Conservation (phyloP, 2,797 vertebrate species). For the Columba guinea region DNA sequence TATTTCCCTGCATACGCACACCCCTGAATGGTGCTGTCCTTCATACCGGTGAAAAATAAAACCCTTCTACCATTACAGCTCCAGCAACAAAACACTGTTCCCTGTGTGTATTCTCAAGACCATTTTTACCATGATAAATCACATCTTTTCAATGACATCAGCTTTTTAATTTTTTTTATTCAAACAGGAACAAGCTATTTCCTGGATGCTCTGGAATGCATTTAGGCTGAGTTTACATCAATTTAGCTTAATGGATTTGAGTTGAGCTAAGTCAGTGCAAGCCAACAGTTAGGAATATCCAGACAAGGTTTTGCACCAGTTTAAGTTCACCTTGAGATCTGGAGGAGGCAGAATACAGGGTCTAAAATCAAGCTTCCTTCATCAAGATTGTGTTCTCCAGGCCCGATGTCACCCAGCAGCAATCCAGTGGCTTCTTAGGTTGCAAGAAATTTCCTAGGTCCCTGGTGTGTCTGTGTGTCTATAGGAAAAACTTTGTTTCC, state of each 20-base stretch:
- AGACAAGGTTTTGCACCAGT: background rate
- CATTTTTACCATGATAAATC: background rate
- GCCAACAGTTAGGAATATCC: background rate
- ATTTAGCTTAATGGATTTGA: background rate
- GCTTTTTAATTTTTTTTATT: conserved; percentile 13
- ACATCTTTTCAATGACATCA: background rate
- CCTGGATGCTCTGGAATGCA: background rate
- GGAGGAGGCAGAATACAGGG: background rate
- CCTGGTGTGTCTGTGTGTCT: background rate
- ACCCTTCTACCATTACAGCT: background rate
- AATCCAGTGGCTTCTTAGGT: background rate
- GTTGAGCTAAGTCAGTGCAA: background rate
- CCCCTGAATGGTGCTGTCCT: background rate
- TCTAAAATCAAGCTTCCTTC: background rate
- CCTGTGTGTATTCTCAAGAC: background rate
- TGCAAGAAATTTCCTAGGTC: background rate
- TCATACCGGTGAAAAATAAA: background rate
- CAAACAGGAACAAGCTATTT: background rate
- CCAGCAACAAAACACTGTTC: background rate
- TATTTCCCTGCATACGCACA: background rate
- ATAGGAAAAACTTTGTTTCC: background rate
- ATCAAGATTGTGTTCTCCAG: background rate
- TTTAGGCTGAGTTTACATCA: conserved; percentile 3
- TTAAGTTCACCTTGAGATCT: background rate
- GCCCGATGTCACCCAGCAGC: background rate